phyloP scores from a whole-genome alignment of 2,888 invertebrate species.

The Barypeithes pellucidus region DNA sequence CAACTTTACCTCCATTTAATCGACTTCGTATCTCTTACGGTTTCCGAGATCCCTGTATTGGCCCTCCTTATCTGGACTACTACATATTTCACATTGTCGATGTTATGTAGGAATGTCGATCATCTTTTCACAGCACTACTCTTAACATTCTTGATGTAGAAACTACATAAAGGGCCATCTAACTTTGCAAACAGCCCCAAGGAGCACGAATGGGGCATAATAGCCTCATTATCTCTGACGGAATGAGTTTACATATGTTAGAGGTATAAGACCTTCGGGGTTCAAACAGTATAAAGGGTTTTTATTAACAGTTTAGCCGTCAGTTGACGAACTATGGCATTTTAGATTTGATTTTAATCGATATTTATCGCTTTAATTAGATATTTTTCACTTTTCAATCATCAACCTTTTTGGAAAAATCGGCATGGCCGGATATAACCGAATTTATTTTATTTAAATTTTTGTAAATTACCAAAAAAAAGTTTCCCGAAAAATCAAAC shows the following conservation, averaged over 20 bases:
- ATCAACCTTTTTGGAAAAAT: too few species aligned
- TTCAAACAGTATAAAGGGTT: conserved; percentile 4
- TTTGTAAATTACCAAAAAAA: too few species aligned
- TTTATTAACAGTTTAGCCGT: conserved; percentile 1
- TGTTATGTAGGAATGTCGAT: not conserved
- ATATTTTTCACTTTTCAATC: not conserved
- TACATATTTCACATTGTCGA: not conserved
- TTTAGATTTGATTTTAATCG: not conserved
- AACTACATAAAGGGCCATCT: conserved; percentile 13
- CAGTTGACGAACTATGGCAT: not conserved
- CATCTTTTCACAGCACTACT: not conserved
- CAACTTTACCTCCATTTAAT: too few species aligned
- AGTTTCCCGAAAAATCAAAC: not conserved
- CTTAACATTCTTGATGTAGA: not conserved
- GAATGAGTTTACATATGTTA: conserved; percentile 28
- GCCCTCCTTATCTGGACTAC: too few species aligned
- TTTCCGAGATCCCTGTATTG: too few species aligned
- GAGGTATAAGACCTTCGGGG: conserved; percentile 16
- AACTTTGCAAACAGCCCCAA: conserved; percentile 14
- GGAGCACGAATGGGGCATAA: conserved; percentile 3
- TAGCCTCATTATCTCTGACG: conserved; percentile 23
- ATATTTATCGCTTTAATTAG: not conserved
- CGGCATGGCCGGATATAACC: too few species aligned
- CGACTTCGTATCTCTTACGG: too few species aligned
- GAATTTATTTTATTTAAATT: too few species aligned